Evolutionary conservation across 1,140 invertebrate species (phyloP), one percentile per base, ranked within the genome.

Genomic region (Pseudomyrmex concolor): DNA sequence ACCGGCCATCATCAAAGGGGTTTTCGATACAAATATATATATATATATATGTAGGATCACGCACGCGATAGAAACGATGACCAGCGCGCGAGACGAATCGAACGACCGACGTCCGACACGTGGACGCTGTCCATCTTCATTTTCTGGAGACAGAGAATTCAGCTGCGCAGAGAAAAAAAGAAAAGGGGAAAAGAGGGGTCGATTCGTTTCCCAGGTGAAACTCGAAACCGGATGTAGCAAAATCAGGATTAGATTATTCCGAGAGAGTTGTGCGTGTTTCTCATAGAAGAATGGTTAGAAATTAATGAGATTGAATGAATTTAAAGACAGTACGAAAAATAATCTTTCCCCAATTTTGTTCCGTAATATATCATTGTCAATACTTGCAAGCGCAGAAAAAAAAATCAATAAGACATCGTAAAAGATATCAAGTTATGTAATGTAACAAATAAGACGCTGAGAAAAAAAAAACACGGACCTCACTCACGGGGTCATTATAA

Each of bases 51-150:
- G 43, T 22, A 59, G 59, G 19, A 63, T 67, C 55, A 45, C 73
- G 19, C 55, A 45, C 73, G 19, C 55, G 64, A 59, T 74, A 76
- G 70, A 76, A 84, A 86, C 55, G 48, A 76, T 55, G 48, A 25
- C 64, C 48, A 66, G 5, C 34, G 19, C n/a, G 62, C 73, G 83
- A 77, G 66, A 77, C 50, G 45, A 64, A 77, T 34, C n/a, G 13
- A 66, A 45, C 22, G 25, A 34, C 13, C 59, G 63, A 73, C 84
- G 54, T 13, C 62, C 78, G 86, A 84, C 91, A 91, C 90, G 90
- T 87, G 91, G 85, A 81, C 68, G 54, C 76, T 91, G 91, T 91
- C 91, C 34, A 91, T 91, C 90, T 90, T 91, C 86, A 86, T 91
- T 91, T 89, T 84, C 80, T 84, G 81, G 80, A 82, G 71, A 87